phyloP scores from a whole-genome alignment of 2,888 invertebrate genomes.

The Monoplex corrugatus region DNA sequence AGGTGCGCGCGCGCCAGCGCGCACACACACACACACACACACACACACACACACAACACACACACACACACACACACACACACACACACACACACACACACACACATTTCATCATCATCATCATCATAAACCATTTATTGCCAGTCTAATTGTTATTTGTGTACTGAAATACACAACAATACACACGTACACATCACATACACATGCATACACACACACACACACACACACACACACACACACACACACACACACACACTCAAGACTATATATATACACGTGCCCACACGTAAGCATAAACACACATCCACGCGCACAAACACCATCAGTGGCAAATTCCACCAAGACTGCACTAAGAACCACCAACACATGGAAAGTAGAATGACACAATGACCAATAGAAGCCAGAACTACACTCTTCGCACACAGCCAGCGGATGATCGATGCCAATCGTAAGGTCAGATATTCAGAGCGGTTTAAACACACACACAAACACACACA shows the following conservation, averaged over 20 bases:
- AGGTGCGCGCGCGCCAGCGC: background rate
- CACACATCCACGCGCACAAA: background rate
- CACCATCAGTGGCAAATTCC: background rate
- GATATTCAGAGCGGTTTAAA: background rate
- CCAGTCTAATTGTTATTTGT: too few relatives aligned
- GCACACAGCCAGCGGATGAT: too few relatives aligned
- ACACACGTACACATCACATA: too few relatives aligned
- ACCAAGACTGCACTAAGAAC: background rate
- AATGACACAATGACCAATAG: too few relatives aligned
- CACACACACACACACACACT: too few relatives aligned
- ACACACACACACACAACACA: background rate
- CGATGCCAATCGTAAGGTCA: background rate
- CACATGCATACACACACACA: conserved; percentile 17
- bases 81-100: conserved; percentile 20
- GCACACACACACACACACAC: background rate
- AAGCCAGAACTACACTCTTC: background rate
- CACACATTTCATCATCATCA: too few relatives aligned
- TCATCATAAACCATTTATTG: too few relatives aligned
- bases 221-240: too few relatives aligned
- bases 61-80: conserved; percentile 8
- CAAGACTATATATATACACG: too few relatives aligned
- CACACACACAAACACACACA: background rate
- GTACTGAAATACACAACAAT: too few relatives aligned
- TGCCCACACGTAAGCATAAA: too few relatives aligned
- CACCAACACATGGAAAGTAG: too few relatives aligned